Evolutionary conservation across 2,888 invertebrate species (phyloP).

Genomic region (Hesperia comma): DNA sequence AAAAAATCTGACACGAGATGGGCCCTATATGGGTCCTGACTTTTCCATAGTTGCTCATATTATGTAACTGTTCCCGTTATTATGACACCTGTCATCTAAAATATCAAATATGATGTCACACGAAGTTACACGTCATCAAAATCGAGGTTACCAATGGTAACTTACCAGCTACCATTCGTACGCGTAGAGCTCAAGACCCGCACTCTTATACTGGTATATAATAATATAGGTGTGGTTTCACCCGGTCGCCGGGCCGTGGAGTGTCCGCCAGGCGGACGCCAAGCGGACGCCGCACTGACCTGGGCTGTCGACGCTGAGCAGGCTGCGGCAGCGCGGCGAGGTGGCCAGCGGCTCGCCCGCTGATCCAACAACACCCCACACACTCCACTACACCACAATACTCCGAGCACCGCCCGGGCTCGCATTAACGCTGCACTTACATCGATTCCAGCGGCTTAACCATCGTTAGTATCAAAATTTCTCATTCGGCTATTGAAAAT

Average conservation of each 20-base stretch:
- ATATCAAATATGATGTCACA: too few relatives aligned
- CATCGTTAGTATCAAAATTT: neutral
- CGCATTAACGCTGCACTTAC: neutral
- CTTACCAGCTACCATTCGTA: too few relatives aligned
- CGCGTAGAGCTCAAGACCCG: neutral
- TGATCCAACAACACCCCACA: slow-evolving; percentile 31
- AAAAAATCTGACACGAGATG: neutral
- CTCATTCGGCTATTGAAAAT: neutral
- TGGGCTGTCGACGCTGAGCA: slow-evolving; percentile 86
- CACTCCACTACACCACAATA: too few relatives aligned
- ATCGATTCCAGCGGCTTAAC: neutral
- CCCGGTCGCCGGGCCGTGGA: slow-evolving; percentile 17
- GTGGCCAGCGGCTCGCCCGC: slow-evolving; percentile 46
- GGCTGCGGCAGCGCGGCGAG: slow-evolving; percentile 84
- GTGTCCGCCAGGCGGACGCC: too few relatives aligned
- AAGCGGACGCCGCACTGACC: slow-evolving; percentile 68
- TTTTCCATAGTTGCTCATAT: too few relatives aligned
- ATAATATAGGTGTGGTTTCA: slow-evolving; percentile 27
- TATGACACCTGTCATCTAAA: too few relatives aligned
- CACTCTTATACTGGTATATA: neutral
- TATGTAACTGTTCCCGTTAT: too few relatives aligned
- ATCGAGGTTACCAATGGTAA: too few relatives aligned
- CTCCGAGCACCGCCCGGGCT: neutral
- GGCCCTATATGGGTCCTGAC: too few relatives aligned
- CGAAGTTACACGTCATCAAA: too few relatives aligned